phyloP scores from a whole-genome alignment of 2,888 invertebrate genomes.

The Leptopilina syphax region DNA sequence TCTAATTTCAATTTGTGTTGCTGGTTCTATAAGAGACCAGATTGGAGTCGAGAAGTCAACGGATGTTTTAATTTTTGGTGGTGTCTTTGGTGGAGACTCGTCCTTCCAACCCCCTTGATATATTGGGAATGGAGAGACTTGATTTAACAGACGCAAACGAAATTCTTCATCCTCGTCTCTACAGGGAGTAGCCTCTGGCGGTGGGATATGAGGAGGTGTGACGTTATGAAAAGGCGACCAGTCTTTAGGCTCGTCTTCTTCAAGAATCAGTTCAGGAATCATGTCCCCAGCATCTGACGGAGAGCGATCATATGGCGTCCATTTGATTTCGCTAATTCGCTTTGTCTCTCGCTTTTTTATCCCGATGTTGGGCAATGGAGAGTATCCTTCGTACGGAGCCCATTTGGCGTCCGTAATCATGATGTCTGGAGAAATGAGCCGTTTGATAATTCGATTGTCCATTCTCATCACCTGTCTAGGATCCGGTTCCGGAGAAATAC shows the following conservation, averaged over 20 bases:
- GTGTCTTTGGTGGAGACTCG: slow-evolving; percentile 70
- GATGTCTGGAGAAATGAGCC: slow-evolving; percentile 73
- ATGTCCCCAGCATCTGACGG: slow-evolving; percentile 44
- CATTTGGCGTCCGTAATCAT: slow-evolving; percentile 70
- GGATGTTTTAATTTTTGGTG: slow-evolving; percentile 59
- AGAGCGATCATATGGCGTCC: slow-evolving; percentile 70
- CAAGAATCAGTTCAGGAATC: slow-evolving; percentile 55
- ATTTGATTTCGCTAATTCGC: slow-evolving; percentile 70
- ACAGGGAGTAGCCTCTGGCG: slow-evolving; percentile 64
- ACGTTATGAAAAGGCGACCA: slow-evolving; percentile 69
- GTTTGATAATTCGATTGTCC: slow-evolving; percentile 69
- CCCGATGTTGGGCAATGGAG: slow-evolving; percentile 72
- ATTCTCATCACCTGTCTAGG: slow-evolving; percentile 65
- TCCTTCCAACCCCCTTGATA: slow-evolving; percentile 75
- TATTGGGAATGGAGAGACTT: slow-evolving; percentile 72
- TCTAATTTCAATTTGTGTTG: slow-evolving; percentile 51
- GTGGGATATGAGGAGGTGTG: slow-evolving; percentile 72
- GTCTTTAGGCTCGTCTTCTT: slow-evolving; percentile 59
- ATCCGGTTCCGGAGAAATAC: slow-evolving; percentile 74
- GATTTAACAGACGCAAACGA: slow-evolving; percentile 71
- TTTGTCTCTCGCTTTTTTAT: slow-evolving; percentile 71
- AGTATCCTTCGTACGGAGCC: slow-evolving; percentile 73
- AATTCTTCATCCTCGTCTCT: slow-evolving; percentile 69
- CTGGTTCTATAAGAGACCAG: slow-evolving; percentile 68
- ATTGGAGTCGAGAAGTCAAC: slow-evolving; percentile 66